Conservation (phyloP, 2,797 vertebrate species). For the Melanotaenia parkinsoni region DNA sequence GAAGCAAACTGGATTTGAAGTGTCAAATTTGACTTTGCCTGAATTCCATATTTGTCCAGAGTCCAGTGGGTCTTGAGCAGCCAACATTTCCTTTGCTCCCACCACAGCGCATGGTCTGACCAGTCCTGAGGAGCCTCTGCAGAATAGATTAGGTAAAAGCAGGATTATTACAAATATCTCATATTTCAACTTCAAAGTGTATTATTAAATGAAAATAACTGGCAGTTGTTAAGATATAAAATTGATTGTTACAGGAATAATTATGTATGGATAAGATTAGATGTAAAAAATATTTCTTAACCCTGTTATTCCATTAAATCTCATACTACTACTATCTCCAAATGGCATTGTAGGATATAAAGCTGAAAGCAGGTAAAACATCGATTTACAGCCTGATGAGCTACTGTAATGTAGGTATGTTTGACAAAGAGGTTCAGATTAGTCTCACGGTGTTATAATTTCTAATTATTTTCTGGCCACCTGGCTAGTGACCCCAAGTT, state of each 20-base stretch:
- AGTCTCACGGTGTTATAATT: background rate
- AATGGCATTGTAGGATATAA: too few relatives aligned
- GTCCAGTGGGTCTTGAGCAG: slow-evolving; percentile 98
- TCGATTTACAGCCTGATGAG: too few relatives aligned
- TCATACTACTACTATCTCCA: background rate
- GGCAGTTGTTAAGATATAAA: background rate
- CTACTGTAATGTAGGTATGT: background rate
- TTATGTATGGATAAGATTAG: background rate
- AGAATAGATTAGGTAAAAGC: slow-evolving; percentile 1
- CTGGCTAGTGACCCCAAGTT: background rate
- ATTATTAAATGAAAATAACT: background rate
- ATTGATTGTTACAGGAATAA: too few relatives aligned
- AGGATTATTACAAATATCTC: background rate
- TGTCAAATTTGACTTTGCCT: slow-evolving; percentile 53
- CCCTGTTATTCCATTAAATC: background rate
- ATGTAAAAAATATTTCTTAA: background rate
- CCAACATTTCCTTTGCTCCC: slow-evolving; percentile 95
- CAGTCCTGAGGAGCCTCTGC: slow-evolving; percentile 91
- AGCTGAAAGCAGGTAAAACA: too few relatives aligned
- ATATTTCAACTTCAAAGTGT: slow-evolving; percentile 5
- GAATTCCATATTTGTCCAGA: slow-evolving; percentile 94
- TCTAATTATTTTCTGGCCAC: background rate
- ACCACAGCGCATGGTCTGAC: slow-evolving; percentile 98
- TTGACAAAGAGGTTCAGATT: background rate
- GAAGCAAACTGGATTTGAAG: background rate